A percentile compares a stretch with the other conserved stretches of the same genome.
Conservation (phyloP, 2,797 vertebrate genomes). For the Gorsachius magnificus region DNA sequence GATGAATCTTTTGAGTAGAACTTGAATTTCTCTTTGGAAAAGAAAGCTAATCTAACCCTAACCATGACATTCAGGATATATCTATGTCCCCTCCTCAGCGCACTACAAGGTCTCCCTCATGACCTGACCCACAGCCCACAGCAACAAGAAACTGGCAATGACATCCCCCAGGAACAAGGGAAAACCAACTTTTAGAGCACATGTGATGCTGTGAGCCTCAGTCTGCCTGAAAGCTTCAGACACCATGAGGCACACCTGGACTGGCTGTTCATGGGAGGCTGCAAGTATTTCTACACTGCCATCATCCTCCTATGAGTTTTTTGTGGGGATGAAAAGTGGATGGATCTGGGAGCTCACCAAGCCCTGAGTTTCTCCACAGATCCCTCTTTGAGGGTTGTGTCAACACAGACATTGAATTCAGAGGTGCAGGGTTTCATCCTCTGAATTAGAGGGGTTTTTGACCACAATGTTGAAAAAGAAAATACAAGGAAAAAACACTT, state of each 20-base stretch:
- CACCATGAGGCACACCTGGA: fast-evolving
- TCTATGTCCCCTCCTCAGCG: fast-evolving
- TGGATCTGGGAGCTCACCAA: not conserved
- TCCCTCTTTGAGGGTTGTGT: not conserved
- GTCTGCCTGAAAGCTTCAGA: not conserved
- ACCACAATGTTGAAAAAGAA: not conserved
- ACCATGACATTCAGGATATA: not conserved
- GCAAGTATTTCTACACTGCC: not conserved
- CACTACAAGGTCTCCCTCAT: not conserved
- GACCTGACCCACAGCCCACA: not conserved
- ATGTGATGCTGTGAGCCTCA: not conserved
- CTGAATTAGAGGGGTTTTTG: not conserved
- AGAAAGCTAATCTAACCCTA: not conserved
- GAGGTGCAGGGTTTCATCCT: not conserved
- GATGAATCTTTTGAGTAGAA: not conserved
- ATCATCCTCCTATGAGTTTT: not conserved
- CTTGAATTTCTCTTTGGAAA: not conserved
- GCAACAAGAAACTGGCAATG: not conserved
- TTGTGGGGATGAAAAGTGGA: not conserved
- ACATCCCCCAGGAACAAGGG: not conserved
- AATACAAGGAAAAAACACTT: not conserved
- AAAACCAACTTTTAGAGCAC: not conserved
- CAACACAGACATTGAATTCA: not conserved
- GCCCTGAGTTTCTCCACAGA: not conserved
- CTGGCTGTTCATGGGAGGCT: not conserved